These are phyloP conservation scores for Diglossa cyanea DNA, from an alignment of 2,797 vertebrate genomes.

Conservation along the genomic window DNA sequence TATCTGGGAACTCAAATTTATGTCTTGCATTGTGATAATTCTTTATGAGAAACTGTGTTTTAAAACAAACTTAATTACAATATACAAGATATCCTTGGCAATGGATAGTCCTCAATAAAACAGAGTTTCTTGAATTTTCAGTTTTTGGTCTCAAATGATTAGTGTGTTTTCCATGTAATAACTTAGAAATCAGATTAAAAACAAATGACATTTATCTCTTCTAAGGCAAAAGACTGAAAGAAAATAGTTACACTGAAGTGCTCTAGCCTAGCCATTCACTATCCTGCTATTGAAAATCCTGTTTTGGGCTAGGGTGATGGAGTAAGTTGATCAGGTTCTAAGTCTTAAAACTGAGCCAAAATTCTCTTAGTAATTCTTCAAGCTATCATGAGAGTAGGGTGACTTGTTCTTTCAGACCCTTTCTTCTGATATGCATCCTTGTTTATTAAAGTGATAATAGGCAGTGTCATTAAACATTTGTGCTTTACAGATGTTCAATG, in stretches of 20 bases:
- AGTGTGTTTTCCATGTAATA: slow-evolving; percentile 70
- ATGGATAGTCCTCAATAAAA: slow-evolving; percentile 77
- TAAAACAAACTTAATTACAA: slow-evolving; percentile 64
- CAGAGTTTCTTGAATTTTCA: slow-evolving; percentile 71
- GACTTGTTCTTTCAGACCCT: slow-evolving; percentile 61
- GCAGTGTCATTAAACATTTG: slow-evolving; percentile 72
- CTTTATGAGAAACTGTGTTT: slow-evolving; percentile 75
- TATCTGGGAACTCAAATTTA: slow-evolving; percentile 65
- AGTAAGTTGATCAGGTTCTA: slow-evolving; percentile 68
- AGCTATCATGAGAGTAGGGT: slow-evolving; percentile 55
- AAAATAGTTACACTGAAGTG: slow-evolving; percentile 44
- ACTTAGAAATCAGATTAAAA: slow-evolving; percentile 68
- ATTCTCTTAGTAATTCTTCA: slow-evolving; percentile 75
- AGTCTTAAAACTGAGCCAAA: slow-evolving; percentile 74
- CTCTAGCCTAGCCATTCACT: slow-evolving; percentile 58
- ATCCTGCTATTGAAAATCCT: slow-evolving; percentile 61
- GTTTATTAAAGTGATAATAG: slow-evolving; percentile 70
- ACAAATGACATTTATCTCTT: slow-evolving; percentile 65
- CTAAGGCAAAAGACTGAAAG: slow-evolving; percentile 54
- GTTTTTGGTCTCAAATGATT: slow-evolving; percentile 71
- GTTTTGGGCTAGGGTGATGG: slow-evolving; percentile 50
- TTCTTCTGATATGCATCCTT: slow-evolving; percentile 72
- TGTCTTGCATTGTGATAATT: slow-evolving; percentile 72
- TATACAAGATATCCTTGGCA: slow-evolving; percentile 67
- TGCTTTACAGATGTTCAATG: slow-evolving; percentile 69